These are phyloP conservation scores for Turritopsis dohrnii DNA, from an alignment of 30 jellyfish, hydroid and myxozoan species.

Conservation along the genomic window DNA sequence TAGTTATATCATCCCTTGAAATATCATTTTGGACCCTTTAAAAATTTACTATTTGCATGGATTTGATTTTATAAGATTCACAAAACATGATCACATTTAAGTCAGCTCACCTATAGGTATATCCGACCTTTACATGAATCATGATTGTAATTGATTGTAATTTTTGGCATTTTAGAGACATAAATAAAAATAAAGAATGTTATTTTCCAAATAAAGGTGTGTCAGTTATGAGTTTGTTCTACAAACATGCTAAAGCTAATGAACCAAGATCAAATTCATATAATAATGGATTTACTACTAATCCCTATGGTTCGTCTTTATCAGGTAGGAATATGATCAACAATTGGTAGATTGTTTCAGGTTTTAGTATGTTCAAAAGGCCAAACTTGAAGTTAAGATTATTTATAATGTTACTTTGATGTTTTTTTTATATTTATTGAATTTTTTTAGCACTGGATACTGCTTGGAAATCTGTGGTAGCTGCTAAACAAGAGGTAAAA, in stretches of 20 bases:
- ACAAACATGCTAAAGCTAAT: background rate
- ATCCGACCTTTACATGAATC: too few species aligned
- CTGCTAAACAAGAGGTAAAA: constrained; percentile 65
- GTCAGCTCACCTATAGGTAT: too few species aligned
- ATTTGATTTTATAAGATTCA: too few species aligned
- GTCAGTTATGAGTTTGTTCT: background rate
- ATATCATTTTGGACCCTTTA: too few species aligned
- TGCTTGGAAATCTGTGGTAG: constrained; percentile 72
- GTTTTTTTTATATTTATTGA: background rate
- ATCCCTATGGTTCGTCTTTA: background rate
- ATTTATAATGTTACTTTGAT: too few species aligned
- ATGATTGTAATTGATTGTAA: background rate
- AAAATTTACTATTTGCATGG: too few species aligned
- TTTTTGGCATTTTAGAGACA: background rate
- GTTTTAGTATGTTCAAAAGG: background rate
- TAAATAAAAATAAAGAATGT: background rate
- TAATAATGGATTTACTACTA: background rate
- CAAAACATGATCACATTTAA: too few species aligned
- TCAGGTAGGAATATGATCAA: too few species aligned
- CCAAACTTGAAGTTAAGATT: background rate
- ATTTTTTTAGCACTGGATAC: constrained; percentile 43
- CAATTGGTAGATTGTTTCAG: too few species aligned
- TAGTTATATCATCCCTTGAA: too few species aligned
- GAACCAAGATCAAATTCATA: background rate
- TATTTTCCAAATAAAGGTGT: background rate